Base-by-base conservation (phyloP, 1,140 invertebrate species). In the Copidosoma floridanum region DNA sequence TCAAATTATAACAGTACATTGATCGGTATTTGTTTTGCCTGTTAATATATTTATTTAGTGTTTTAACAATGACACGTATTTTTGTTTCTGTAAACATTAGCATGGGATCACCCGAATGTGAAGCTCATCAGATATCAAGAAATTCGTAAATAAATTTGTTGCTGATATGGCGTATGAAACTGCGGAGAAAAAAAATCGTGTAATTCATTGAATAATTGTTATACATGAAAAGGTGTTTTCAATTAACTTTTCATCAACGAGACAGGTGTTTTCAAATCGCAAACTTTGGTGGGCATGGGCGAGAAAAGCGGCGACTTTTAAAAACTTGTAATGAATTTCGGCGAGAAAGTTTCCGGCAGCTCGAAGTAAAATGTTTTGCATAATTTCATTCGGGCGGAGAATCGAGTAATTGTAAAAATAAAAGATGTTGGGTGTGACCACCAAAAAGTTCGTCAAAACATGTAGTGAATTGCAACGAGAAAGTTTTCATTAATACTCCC, bases 301-400 rank as follows among this genome's bases (percentile, higher is more conserved):
- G 16, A 20, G 10, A 26, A 48, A 26, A 26, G 20, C 24, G 23
- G 44, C 20, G 12, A 24, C n/a, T 32, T 40, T 60, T 37, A 37
- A 48, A 51, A 52, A 52, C 26, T 60, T 52, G 50, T 26, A 37
- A 52, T 60, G 53, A 68, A 68, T 68, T 68, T 69, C 43, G 59
- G 65, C 61, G 54, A 68, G 63, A 63, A 63, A 68, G 65, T 62
- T 66, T 54, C 58, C 59, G 60, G 63, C 61, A 64, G 29, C 14
- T 37, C 44, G 32, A 27, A 38, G 44, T 47, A 57, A n/a, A 35
- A 55, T 57, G 38, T 47, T 57, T 57, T 47, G 48, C 54, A 57
- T 57, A 57, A 57, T 57, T 35, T 38, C 27, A 26, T 37, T 21
- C 11, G 37, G 27, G 48, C n/a, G n/a, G 48, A 37, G 44, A 47